These are phyloP conservation scores for Cactoblastis cactorum DNA, from an alignment of 2,888 invertebrate genomes.

Conservation along the genomic window DNA sequence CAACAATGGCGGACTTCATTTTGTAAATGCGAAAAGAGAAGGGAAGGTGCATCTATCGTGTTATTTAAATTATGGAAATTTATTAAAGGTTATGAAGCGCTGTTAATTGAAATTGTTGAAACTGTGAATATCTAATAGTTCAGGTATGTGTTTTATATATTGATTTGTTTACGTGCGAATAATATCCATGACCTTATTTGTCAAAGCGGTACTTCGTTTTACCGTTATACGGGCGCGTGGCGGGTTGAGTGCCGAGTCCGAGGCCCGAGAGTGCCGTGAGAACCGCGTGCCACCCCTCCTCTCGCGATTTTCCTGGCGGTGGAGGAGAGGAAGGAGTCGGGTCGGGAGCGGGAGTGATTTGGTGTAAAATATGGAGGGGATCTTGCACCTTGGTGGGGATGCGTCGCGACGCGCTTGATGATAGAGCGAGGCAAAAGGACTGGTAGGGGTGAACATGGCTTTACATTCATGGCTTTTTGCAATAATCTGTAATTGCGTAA, in stretches of 20 bases:
- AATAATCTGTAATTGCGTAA: constrained; percentile 54
- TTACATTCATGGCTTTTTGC: constrained; percentile 52
- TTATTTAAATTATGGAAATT: constrained; percentile 24
- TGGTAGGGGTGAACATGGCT: constrained; percentile 78
- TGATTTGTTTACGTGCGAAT: constrained; percentile 51
- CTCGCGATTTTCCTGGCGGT: constrained; percentile 68
- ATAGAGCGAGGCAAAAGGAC: constrained; percentile 59
- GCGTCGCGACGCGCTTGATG: constrained; percentile 62
- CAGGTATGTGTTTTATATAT: constrained; percentile 43
- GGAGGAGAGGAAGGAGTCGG: constrained; percentile 68
- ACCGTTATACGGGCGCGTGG: constrained; percentile 75
- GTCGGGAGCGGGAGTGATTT: constrained; percentile 78
- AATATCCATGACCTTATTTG: constrained; percentile 74
- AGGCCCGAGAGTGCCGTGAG: constrained; percentile 55
- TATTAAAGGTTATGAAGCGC: constrained; percentile 18
- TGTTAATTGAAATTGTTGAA: constrained; percentile 10
- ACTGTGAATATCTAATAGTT: not conserved
- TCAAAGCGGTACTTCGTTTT: constrained; percentile 66
- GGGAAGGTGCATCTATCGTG: constrained; percentile 36
- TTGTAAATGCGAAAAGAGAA: constrained; percentile 53
- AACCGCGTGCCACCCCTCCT: constrained; percentile 71
- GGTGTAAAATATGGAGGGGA: constrained; percentile 74
- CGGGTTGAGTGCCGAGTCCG: constrained; percentile 46
- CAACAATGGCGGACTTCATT: constrained; percentile 68
- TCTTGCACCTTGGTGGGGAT: constrained; percentile 77